These are phyloP conservation scores for Nomada fabriciana DNA, from an alignment of 2,888 invertebrate species.

Conservation along the genomic window DNA sequence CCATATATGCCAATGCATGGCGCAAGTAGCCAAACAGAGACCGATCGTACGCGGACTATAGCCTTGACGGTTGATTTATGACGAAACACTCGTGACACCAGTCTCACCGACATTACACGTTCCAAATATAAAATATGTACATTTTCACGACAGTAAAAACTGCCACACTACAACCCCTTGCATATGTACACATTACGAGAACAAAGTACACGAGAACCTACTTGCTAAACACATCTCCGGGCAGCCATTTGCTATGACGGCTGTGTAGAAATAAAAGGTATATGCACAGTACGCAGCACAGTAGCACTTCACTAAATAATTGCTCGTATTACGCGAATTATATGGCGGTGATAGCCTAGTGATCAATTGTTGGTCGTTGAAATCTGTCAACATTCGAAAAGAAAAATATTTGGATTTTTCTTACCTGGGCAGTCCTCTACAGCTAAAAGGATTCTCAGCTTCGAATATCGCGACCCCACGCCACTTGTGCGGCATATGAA, in stretches of 20 bases:
- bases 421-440: slow-evolving; percentile 87
- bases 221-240: slow-evolving; percentile 72
- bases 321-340: slow-evolving; percentile 65
- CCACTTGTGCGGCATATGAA: slow-evolving; percentile 87
- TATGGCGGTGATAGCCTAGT: slow-evolving; percentile 48
- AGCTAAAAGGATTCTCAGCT: slow-evolving; percentile 87
- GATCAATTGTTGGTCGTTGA: slow-evolving; percentile 67
- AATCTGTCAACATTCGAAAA: slow-evolving; percentile 85
- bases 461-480: slow-evolving; percentile 88
- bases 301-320: slow-evolving; percentile 71
- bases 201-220: slow-evolving; percentile 64
- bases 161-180: slow-evolving; percentile 39
- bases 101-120: slow-evolving; percentile 50
- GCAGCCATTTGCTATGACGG: slow-evolving; percentile 82
- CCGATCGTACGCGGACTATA: slow-evolving; percentile 66
- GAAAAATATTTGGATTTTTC: slow-evolving; percentile 86
- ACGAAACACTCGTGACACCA: slow-evolving; percentile 60
- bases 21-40: slow-evolving; percentile 69
- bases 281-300: slow-evolving; percentile 76
- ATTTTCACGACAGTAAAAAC: slow-evolving; percentile 38
- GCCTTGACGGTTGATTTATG: slow-evolving; percentile 68
- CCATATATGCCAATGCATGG: slow-evolving; percentile 72
- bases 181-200: slow-evolving; percentile 44
- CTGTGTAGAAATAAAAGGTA: slow-evolving; percentile 79
- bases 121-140: slow-evolving; percentile 28